Evolutionary conservation across 2,797 vertebrate species (phyloP).

Genomic region (Somateria mollissima): DNA sequence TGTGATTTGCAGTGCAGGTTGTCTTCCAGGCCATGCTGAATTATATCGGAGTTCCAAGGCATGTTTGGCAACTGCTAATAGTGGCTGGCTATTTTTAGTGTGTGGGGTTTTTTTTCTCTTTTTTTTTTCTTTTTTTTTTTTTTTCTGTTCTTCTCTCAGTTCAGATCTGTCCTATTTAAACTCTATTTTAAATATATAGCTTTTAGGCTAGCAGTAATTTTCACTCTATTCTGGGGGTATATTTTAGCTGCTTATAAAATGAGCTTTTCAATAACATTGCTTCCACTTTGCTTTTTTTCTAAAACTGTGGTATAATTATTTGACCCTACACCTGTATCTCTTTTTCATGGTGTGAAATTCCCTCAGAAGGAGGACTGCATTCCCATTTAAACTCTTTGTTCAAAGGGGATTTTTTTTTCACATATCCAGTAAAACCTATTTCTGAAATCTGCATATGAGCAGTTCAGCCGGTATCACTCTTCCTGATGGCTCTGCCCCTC

Average conservation of each 20-base stretch:
- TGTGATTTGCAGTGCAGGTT: slow-evolving; percentile 3
- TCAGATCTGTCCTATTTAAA: slow-evolving; percentile 58
- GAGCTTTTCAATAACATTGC: neutral
- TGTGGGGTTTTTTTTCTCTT: neutral
- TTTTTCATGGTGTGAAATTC: neutral
- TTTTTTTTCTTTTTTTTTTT: neutral
- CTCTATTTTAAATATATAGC: neutral
- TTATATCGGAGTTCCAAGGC: slow-evolving; percentile 50
- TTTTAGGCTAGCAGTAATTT: neutral
- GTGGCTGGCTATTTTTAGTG: slow-evolving; percentile 66
- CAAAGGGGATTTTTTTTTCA: neutral
- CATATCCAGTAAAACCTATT: neutral
- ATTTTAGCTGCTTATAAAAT: neutral
- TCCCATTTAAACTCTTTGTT: neutral
- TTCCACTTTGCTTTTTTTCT: neutral
- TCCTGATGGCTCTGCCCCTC: neutral
- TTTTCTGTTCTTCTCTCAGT: neutral
- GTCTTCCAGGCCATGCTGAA: slow-evolving; percentile 41
- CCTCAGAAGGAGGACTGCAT: neutral
- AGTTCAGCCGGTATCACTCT: neutral
- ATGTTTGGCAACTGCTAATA: slow-evolving; percentile 53
- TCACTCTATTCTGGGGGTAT: neutral
- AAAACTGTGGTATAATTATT: neutral
- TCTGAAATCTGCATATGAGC: neutral
- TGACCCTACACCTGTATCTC: neutral